Base-by-base conservation (phyloP, 2,797 vertebrate genomes). In the Heteromormyrus szaboi region DNA sequence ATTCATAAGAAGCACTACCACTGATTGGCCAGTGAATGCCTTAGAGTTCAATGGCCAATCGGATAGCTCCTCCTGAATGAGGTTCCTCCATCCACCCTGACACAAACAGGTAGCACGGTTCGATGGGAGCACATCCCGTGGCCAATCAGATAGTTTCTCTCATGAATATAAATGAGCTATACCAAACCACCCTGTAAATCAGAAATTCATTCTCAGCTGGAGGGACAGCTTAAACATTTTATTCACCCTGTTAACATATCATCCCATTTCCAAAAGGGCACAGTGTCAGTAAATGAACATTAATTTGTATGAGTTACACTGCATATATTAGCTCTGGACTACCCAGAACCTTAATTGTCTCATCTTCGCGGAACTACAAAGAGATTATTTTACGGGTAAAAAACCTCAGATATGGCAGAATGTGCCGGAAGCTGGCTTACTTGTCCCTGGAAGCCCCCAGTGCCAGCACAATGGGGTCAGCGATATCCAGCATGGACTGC, bases 401-500 rank as follows among this genome's bases (percentile, higher is more conserved):
- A 44, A 79, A 41, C 17, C 37, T n/a, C 19, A 79, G 17, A 7
- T 9, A 46, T 9, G 41, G 41, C 6, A 33, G 37, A 11, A 46
- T 2, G 76, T 81, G 19, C 0, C 2, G 6, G 33, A 44, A n/a
- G 14, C 72, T 2, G 68, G 14, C 96, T 95, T 95, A 99, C 97
- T 99, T 99, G 96, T 98, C 98, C 95, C 98, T 96, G 90, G 98
- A 99, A 56, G 98, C 98, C 92, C 98, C 98, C 90, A 99, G 90
- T 0, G 98, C 98, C 94, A 99, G 93, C 85, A 99, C 98, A 91
- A 99, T 99, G 87, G 98, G 98, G 93, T 99, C 98, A 50, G 98
- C 98, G 8, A 99, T 99, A 94, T 99, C 98, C 94, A 99, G 92
- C 98, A 99, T 99, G 53, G 98, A 99, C 95, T 99, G 98, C 53